Conservation (phyloP, 1,140 invertebrate genomes). For the Lepidurus couesii region DNA sequence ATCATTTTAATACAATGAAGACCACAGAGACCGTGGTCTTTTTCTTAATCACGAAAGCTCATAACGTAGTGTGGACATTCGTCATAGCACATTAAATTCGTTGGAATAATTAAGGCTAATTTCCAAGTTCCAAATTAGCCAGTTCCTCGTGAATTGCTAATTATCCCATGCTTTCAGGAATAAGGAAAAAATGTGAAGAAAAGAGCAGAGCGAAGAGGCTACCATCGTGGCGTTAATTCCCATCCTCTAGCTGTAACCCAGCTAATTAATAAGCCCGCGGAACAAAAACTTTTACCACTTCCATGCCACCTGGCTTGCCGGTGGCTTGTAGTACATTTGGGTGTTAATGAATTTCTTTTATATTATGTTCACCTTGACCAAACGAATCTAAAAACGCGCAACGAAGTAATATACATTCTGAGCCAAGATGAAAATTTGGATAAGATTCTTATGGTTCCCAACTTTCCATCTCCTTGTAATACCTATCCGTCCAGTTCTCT, state of each 20-base stretch:
- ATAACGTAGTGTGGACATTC: background rate
- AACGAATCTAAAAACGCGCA: background rate
- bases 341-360: background rate
- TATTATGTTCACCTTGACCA: background rate
- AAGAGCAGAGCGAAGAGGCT: too few relatives aligned
- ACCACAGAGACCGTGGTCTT: background rate
- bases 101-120: slow-evolving; percentile 20
- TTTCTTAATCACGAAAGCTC: too few relatives aligned
- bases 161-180: background rate
- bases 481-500: too few relatives aligned
- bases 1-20: background rate
- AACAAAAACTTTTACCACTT: slow-evolving; percentile 17
- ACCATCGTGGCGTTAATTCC: too few relatives aligned
- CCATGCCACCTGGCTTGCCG: slow-evolving; percentile 17
- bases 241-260: background rate
- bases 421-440: too few relatives aligned
- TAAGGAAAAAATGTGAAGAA: too few relatives aligned
- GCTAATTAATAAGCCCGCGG: slow-evolving; percentile 15
- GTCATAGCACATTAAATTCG: slow-evolving; percentile 1
- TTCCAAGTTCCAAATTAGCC: background rate
- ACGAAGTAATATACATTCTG: too few relatives aligned
- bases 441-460: too few relatives aligned
- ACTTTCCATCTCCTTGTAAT: too few relatives aligned
- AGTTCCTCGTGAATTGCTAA: background rate
- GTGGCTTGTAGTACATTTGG: background rate